A percentile compares a stretch with the other conserved stretches of the same genome.
phyloP scores from a whole-genome alignment of 2,888 invertebrate species.

The Apodemia mormo region DNA sequence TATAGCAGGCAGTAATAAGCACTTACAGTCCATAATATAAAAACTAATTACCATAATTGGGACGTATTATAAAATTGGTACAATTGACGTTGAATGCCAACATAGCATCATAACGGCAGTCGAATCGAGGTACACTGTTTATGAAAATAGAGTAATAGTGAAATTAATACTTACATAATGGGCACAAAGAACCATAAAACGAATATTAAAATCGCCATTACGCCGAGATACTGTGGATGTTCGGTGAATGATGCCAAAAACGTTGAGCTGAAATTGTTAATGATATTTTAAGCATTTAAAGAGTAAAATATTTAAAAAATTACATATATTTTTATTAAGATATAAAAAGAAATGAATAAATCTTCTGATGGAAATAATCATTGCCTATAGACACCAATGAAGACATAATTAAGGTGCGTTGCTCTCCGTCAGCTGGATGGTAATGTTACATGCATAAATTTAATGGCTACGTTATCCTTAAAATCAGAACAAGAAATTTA shows the following conservation, averaged over 20 bases:
- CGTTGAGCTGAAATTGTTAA: constrained; percentile 69
- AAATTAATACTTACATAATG: constrained; percentile 79
- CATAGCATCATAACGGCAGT: constrained; percentile 2
- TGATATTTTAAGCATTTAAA: constrained; percentile 19
- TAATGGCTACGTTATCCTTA: too few species aligned
- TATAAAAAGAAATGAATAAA: too few species aligned
- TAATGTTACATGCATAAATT: too few species aligned
- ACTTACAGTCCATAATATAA: neutral
- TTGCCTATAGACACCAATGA: too few species aligned
- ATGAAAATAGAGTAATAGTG: constrained; percentile 39
- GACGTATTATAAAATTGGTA: neutral
- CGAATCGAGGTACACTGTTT: constrained; percentile 26
- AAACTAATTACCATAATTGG: neutral
- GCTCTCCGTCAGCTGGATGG: too few species aligned
- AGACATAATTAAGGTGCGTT: too few species aligned
- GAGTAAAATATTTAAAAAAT: too few species aligned
- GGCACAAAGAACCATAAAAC: constrained; percentile 84
- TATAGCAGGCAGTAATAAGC: neutral
- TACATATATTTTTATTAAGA: too few species aligned
- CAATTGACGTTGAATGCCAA: neutral
- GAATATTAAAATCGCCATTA: constrained; percentile 83
- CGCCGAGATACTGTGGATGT: constrained; percentile 84
- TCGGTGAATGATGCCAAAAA: constrained; percentile 83
- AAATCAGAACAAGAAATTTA: too few species aligned
- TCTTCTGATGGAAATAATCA: too few species aligned